phyloP scores from a whole-genome alignment of 2,113 vertebrate species.

The Fulica atra region DNA sequence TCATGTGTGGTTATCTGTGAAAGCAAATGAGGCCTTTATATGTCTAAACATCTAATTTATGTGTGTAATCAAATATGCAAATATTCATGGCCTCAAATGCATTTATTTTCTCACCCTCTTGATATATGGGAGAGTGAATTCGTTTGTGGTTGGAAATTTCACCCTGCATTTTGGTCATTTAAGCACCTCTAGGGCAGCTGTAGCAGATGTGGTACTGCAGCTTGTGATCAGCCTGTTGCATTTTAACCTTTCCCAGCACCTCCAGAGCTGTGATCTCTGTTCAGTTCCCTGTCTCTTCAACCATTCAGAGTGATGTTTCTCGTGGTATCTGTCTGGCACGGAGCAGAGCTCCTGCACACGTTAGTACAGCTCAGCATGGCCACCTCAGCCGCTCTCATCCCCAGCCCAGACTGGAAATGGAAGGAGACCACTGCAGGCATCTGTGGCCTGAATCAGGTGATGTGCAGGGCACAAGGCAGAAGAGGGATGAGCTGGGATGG shows the following conservation, averaged over 20 bases:
- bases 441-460: not conserved
- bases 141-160: not conserved
- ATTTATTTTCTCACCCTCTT: not conserved
- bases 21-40: not conserved
- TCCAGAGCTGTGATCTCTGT: not conserved
- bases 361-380: not conserved
- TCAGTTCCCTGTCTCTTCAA: not conserved
- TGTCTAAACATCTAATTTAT: not conserved
- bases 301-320: not conserved
- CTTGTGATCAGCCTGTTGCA: not conserved
- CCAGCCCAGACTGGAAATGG: not conserved
- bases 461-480: no score
- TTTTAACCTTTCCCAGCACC: not conserved
- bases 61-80: not conserved
- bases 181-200: not conserved
- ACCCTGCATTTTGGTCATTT: not conserved
- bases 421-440: not conserved
- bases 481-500: not conserved
- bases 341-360: not conserved
- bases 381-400: not conserved
- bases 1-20: not conserved
- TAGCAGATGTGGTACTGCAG: not conserved
- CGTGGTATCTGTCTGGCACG: fast-evolving
- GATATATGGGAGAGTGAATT: not conserved
- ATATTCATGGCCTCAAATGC: not conserved